phyloP scores from a whole-genome alignment of 2,113 vertebrate species.

The Muscicapa adusta region DNA sequence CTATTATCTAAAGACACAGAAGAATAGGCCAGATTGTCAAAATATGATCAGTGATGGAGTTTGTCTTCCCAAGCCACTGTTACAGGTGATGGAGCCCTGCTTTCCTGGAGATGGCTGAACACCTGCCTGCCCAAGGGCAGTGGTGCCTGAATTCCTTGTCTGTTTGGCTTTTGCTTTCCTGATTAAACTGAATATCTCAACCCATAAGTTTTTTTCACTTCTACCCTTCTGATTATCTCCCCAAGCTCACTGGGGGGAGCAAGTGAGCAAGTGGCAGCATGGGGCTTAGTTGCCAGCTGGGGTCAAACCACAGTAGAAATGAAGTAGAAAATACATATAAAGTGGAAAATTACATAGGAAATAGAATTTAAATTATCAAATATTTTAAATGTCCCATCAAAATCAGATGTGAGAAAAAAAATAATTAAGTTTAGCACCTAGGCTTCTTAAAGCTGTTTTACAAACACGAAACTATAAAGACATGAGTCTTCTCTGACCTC shows the following conservation, averaged over 20 bases:
- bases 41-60: fast-evolving
- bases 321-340: background rate
- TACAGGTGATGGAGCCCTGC: background rate
- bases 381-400: background rate
- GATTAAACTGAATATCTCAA: background rate
- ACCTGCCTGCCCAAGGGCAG: background rate
- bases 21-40: background rate
- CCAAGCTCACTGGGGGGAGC: background rate
- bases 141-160: background rate
- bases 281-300: background rate
- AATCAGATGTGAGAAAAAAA: background rate
- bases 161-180: background rate
- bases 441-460: background rate
- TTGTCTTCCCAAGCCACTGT: background rate
- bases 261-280: background rate
- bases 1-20: background rate
- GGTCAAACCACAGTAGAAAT: background rate
- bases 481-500: background rate
- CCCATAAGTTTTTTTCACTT: background rate
- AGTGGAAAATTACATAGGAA: background rate
- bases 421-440: background rate
- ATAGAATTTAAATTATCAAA: background rate
- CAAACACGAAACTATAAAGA: background rate
- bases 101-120: background rate
- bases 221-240: background rate